Percentiles rank a stretch among this genome's conserved stretches.
phyloP scores from a whole-genome alignment of 2,888 invertebrate genomes.

The Boloria selene region DNA sequence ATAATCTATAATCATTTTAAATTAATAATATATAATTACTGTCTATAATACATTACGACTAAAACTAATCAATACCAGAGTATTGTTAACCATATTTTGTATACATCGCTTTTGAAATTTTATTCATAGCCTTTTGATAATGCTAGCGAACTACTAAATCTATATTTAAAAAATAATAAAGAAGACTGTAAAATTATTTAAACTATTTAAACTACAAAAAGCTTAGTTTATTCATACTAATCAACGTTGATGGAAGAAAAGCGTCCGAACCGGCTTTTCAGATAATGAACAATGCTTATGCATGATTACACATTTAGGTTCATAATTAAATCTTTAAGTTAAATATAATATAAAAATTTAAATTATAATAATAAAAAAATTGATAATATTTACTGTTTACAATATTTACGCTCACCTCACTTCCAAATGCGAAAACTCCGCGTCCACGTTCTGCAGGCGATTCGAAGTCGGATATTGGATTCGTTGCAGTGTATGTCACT shows the following conservation, averaged over 20 bases:
- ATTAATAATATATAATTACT: no score
- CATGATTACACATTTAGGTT: neutral
- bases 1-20: no score
- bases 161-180: neutral
- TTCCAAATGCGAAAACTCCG: constrained; percentile 58
- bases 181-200: neutral
- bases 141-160: no score
- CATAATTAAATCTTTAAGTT: neutral
- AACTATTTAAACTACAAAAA: neutral
- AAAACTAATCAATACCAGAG: no score
- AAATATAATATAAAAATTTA: neutral
- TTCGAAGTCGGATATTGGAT: constrained; percentile 50
- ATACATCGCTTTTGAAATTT: no score
- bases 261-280: neutral
- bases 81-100: no score
- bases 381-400: constrained; percentile 5
- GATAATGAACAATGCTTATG: neutral
- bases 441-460: constrained; percentile 59
- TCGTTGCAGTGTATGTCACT: constrained; percentile 62
- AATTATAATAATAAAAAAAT: neutral
- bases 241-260: neutral
- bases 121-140: no score
- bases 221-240: neutral
- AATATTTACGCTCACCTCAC: constrained; percentile 64
- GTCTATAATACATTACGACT: no score